A percentile compares a stretch with the other conserved stretches of the same genome.
These are phyloP conservation scores for Tanypteryx hageni DNA, from an alignment of 2,888 invertebrate species.

Conservation along the genomic window DNA sequence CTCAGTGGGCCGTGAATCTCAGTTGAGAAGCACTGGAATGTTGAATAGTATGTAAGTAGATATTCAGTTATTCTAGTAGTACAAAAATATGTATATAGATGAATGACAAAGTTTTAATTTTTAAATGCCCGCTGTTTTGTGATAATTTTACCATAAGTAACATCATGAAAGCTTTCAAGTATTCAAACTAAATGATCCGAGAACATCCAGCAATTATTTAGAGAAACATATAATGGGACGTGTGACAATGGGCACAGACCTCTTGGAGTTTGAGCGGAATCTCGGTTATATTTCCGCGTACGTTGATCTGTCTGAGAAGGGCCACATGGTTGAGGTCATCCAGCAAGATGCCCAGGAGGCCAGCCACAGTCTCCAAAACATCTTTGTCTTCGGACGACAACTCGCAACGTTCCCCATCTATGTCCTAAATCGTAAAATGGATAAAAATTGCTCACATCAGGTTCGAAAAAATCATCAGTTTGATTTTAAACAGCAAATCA, in stretches of 20 bases:
- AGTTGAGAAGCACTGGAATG: too few relatives aligned
- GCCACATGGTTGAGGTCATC: conserved; percentile 87
- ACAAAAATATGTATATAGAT: too few relatives aligned
- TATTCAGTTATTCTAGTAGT: too few relatives aligned
- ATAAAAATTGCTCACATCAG: conserved; percentile 23
- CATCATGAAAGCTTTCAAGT: background rate
- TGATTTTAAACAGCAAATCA: too few relatives aligned
- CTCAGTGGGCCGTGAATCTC: too few relatives aligned
- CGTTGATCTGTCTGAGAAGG: conserved; percentile 90
- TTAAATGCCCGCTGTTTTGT: background rate
- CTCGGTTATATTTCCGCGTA: conserved; percentile 94
- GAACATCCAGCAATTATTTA: background rate
- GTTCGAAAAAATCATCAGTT: background rate
- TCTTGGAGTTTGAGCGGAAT: conserved; percentile 92
- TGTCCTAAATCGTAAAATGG: conserved; percentile 78
- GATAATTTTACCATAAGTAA: background rate
- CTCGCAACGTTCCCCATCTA: conserved; percentile 91
- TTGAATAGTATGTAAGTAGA: too few relatives aligned
- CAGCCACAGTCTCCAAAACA: conserved; percentile 84
- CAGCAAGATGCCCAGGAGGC: conserved; percentile 85
- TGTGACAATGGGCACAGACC: conserved; percentile 75
- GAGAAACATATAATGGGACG: background rate
- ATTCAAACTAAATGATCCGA: background rate
- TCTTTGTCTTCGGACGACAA: conserved; percentile 84
- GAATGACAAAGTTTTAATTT: background rate